phyloP scores from a whole-genome alignment of 2,113 vertebrate species.

The Nanorana parkeri region DNA sequence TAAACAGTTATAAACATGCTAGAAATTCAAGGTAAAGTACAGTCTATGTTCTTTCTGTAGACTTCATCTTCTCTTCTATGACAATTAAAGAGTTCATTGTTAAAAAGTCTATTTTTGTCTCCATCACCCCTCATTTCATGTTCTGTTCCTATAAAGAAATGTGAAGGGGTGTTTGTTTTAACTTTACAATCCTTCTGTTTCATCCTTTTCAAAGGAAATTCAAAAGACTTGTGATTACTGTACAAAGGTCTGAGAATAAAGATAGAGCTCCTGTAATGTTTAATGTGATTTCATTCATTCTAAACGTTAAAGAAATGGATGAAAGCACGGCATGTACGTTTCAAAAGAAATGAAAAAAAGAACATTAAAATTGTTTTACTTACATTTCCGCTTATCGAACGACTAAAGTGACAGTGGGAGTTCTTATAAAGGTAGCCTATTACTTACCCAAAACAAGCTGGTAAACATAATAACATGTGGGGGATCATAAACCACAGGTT shows the following conservation, averaged over 20 bases:
- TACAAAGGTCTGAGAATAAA: conserved; percentile 1
- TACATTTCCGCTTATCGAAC: too few species aligned
- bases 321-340: too few species aligned
- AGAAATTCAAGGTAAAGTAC: neutral
- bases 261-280: neutral
- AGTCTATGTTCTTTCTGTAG: neutral
- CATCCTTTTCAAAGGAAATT: neutral
- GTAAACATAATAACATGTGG: too few species aligned
- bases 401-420: too few species aligned
- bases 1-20: neutral
- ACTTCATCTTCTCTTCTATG: neutral
- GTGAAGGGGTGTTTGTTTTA: neutral
- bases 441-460: too few species aligned
- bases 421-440: too few species aligned
- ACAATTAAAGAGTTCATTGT: neutral
- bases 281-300: neutral
- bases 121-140: neutral
- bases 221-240: neutral
- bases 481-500: too few species aligned
- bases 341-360: too few species aligned
- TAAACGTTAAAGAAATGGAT: neutral
- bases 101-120: neutral
- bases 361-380: too few species aligned
- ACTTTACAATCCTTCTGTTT: neutral
- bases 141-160: neutral